These are phyloP conservation scores for Cryptotermes secundus DNA, from an alignment of 1,140 invertebrate genomes.

Conservation along the genomic window DNA sequence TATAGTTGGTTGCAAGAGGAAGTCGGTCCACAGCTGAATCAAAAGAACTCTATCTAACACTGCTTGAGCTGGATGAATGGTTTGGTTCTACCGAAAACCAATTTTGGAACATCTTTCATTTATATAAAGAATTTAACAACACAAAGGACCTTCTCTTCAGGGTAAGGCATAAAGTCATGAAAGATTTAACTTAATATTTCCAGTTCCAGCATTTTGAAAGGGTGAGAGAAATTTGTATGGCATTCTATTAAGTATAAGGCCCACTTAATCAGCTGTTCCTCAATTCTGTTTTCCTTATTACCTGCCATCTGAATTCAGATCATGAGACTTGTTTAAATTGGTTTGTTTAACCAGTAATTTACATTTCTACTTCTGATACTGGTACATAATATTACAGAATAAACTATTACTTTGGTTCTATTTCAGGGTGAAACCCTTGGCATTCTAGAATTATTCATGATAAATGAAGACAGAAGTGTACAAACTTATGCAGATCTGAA, in stretches of 20 bases:
- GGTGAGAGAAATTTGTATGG: no score
- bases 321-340: no score
- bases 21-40: slow-evolving; percentile 31
- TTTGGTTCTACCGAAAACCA: slow-evolving; percentile 42
- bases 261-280: no score
- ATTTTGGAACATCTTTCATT: slow-evolving; percentile 45
- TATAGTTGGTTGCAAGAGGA: slow-evolving; percentile 43
- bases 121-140: slow-evolving; percentile 53
- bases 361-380: no score
- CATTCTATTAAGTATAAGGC: no score
- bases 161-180: slow-evolving; percentile 38
- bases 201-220: no score
- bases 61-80: slow-evolving; percentile 55
- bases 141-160: slow-evolving; percentile 57
- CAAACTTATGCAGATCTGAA: neutral
- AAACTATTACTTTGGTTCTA: no score
- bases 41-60: slow-evolving; percentile 45
- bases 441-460: neutral
- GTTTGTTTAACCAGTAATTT: no score
- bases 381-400: no score
- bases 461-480: neutral
- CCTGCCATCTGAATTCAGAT: no score
- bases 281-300: no score
- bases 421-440: neutral
- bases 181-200: no score